Percentiles rank a stretch among this genome's conserved stretches.
Evolutionary conservation across 2,113 vertebrate genomes (phyloP).

Genomic region (Microtus oregoni): DNA sequence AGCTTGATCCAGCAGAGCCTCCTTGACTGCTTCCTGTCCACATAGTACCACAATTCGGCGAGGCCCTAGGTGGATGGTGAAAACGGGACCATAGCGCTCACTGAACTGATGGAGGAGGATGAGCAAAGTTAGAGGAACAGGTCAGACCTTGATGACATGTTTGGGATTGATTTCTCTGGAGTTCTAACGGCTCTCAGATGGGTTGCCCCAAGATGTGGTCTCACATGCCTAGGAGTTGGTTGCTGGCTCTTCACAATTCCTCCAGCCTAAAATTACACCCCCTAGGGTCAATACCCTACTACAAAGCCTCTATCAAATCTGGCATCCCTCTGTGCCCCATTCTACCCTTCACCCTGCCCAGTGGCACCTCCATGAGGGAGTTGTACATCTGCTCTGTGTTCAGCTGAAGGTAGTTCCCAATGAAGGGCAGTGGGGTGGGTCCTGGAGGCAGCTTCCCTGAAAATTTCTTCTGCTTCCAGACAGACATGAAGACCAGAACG

Average conservation of each 20-base stretch:
- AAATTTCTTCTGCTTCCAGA: conserved; percentile 61
- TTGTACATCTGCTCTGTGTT: conserved; percentile 67
- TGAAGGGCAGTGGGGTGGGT: conserved; percentile 70
- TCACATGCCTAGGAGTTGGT: accelerated
- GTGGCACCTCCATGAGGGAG: conserved; percentile 75
- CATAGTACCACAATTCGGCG: conserved; percentile 74
- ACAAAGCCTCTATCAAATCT: not conserved
- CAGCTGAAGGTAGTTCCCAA: conserved; percentile 76
- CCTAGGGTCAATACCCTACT: not conserved
- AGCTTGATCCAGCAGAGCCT: conserved; percentile 80
- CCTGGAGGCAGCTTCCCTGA: conserved; percentile 63
- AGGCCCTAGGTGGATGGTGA: conserved; percentile 74
- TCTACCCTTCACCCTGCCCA: not conserved
- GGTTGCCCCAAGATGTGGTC: not conserved
- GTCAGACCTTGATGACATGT: not conserved
- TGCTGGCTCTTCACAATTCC: not conserved
- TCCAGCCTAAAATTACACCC: not conserved
- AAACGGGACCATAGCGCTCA: conserved; percentile 63
- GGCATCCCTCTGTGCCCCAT: accelerated
- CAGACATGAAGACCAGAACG: conserved; percentile 44
- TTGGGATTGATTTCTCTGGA: not conserved
- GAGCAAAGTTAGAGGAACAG: not conserved
- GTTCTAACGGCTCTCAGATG: too few relatives aligned
- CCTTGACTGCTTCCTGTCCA: conserved; percentile 73
- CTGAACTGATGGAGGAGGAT: conserved; percentile 44